Base-by-base conservation (phyloP, 2,888 invertebrate genomes). In the Lasioglossum zephyrum region DNA sequence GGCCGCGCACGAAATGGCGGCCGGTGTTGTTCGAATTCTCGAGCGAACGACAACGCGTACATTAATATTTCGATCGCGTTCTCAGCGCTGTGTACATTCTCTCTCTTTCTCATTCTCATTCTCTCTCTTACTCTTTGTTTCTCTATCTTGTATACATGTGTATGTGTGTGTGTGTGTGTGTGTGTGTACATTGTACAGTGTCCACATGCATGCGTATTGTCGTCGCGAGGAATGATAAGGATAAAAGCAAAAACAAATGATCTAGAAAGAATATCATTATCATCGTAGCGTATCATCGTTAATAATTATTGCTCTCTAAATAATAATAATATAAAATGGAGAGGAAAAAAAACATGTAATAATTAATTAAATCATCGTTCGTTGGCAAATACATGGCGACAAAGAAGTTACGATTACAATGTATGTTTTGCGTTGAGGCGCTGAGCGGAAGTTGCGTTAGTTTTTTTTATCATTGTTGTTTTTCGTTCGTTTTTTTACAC, bases 371-470 rank as follows among this genome's bases (percentile, higher is more conserved):
- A 92, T 93, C 92, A 94, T 94, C 93, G 91, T 95, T 95, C 93
- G 94, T 95, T 95, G 94, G 94, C 94, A 94, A 94, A 95, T 94
- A 94, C 94, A 95, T 95, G 95, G 95, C 95, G 94, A 94, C 88
- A 94, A 94, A 93, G 89, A 92, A 94, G 92, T 93, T 92, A 93
- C 90, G 92, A 93, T 93, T 94, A 94, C 91, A 92, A 92, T 41
- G 85, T 92, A 90, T 49, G 88, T 92, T 92, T 93, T 88, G 92
- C 92, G 88, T 92, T 92, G 94, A 95, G 95, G 95, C 95, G 95
- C 95, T 95, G 94, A 95, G 94, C 94, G 92, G 89, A 92, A 92
- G 91, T 93, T 92, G 89, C 89, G 79, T 90, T 86, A 74, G n/a
- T 41, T 70, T 70, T n/a, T 31, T 26, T 36, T 31, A 31, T 31